A percentile compares a stretch with the other conserved stretches of the same genome.
Conservation (phyloP, 2,113 vertebrate genomes). For the Ammodytes marinus region DNA sequence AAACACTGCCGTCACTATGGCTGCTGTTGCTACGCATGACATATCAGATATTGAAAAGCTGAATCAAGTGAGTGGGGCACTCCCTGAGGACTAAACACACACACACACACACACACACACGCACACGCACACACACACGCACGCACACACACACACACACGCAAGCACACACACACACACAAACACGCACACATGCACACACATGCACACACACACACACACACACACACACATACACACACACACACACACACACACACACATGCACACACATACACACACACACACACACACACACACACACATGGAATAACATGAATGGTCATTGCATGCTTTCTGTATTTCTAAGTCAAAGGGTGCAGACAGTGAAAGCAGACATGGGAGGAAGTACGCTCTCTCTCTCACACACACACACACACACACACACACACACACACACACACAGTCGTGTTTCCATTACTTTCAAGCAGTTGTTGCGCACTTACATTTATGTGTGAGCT, state of each 20-base stretch:
- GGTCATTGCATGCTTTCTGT: background rate
- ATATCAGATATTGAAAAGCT: constrained; percentile 18
- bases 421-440: constrained; percentile 2
- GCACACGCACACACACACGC: no score
- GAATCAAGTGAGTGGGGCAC: constrained; percentile 33
- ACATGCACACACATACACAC: no score
- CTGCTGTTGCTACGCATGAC: constrained; percentile 7
- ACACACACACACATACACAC: background rate
- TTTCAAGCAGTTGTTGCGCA: no score
- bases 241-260: accelerated
- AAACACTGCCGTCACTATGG: background rate
- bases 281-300: background rate
- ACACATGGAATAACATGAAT: background rate
- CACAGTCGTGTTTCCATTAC: background rate
- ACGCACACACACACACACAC: background rate
- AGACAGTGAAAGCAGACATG: constrained; percentile 16
- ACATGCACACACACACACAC: no score
- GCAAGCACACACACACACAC: accelerated
- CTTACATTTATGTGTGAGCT: no score
- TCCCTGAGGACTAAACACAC: constrained; percentile 33
- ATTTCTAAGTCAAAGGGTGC: background rate
- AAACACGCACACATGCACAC: no score
- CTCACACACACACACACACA: constrained; percentile 11
- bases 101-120: accelerated
- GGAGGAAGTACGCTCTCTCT: background rate